These are phyloP conservation scores for Anarhynchus alexandrinus DNA, from an alignment of 2,113 vertebrate genomes.

Conservation along the genomic window DNA sequence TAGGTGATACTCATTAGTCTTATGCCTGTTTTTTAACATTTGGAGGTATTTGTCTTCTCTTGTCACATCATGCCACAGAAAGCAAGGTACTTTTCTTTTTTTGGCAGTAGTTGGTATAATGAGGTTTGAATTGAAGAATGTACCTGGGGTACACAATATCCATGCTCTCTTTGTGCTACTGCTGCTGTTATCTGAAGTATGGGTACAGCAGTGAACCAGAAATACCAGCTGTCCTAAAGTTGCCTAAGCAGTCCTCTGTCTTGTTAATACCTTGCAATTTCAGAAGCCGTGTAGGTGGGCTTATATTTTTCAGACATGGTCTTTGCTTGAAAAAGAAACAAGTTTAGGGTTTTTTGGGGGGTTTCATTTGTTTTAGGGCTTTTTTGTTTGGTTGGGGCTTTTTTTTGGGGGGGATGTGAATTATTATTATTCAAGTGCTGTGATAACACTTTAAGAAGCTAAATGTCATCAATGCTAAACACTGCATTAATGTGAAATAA, in stretches of 20 bases:
- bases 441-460: neutral
- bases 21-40: neutral
- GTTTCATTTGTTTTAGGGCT: neutral
- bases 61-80: neutral
- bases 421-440: neutral
- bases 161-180: neutral
- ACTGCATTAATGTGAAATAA: neutral
- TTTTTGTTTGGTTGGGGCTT: neutral
- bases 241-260: neutral
- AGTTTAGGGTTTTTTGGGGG: neutral
- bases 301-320: neutral
- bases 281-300: neutral
- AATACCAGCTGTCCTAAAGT: neutral
- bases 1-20: neutral
- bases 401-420: neutral
- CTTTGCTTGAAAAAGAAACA: neutral
- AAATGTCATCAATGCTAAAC: neutral
- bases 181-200: neutral
- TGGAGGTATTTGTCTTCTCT: neutral
- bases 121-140: neutral
- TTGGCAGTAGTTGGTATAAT: neutral
- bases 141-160: neutral
- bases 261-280: neutral
- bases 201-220: neutral
- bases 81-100: accelerated